A percentile compares a stretch with the other conserved stretches of the same genome.
phyloP scores from a whole-genome alignment of 2,113 vertebrate genomes.

The Crotalus helleri region DNA sequence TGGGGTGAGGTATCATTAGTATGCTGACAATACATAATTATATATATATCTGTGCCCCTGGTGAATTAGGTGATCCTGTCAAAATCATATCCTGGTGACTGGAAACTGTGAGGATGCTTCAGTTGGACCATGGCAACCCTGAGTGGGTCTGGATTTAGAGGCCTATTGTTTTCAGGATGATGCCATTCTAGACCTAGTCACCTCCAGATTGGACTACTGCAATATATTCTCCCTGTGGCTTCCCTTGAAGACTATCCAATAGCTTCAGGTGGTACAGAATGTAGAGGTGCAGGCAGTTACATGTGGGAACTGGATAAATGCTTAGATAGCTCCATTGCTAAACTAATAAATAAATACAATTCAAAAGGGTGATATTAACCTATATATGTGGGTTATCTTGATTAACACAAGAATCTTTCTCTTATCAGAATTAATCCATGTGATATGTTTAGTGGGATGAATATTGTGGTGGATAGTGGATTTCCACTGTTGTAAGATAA shows the following conservation, averaged over 20 bases:
- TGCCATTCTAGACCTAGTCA: too few relatives aligned
- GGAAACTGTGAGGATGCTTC: neutral
- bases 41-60: too few relatives aligned
- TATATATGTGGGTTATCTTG: neutral
- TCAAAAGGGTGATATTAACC: neutral
- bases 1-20: neutral
- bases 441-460: neutral
- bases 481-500: neutral
- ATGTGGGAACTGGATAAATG: too few relatives aligned
- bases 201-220: neutral
- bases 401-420: neutral
- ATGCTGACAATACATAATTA: neutral
- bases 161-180: too few relatives aligned
- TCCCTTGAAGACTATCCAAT: neutral
- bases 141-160: too few relatives aligned
- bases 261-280: too few relatives aligned
- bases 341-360: too few relatives aligned
- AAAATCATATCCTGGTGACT: neutral
- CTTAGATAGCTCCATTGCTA: too few relatives aligned
- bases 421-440: neutral
- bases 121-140: too few relatives aligned
- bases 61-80: too few relatives aligned
- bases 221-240: neutral
- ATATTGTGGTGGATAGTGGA: neutral
- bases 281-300: too few relatives aligned